A percentile compares a stretch with the other conserved stretches of the same genome.
These are phyloP conservation scores for Dasypolia templi DNA, from an alignment of 2,888 invertebrate species.

Conservation along the genomic window DNA sequence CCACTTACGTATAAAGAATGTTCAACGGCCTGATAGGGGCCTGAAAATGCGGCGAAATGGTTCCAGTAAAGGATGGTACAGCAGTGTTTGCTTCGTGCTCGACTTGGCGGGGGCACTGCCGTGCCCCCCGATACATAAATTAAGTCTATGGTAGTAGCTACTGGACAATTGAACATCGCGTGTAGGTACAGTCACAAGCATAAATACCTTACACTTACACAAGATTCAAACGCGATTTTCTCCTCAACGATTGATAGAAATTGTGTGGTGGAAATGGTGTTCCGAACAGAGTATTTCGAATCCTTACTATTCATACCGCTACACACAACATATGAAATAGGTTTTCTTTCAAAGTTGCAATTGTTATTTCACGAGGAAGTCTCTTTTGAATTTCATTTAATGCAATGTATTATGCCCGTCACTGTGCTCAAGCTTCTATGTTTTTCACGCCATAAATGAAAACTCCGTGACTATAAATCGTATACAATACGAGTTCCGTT, in stretches of 20 bases:
- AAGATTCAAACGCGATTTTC: neutral
- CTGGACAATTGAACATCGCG: slow-evolving; percentile 35
- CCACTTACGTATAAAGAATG: too few relatives aligned
- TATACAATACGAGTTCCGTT: slow-evolving; percentile 17
- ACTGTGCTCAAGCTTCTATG: neutral
- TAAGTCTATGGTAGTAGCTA: slow-evolving; percentile 15
- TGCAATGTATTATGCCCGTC: neutral
- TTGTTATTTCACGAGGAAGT: neutral
- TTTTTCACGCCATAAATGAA: slow-evolving; percentile 46
- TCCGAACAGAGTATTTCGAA: neutral
- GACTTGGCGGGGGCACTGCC: too few relatives aligned
- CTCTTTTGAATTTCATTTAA: neutral
- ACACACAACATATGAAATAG: too few relatives aligned
- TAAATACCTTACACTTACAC: too few relatives aligned
- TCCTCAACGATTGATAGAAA: neutral
- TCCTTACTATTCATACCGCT: neutral
- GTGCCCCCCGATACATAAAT: slow-evolving; percentile 36
- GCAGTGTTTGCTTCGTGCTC: too few relatives aligned
- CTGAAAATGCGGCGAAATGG: too few relatives aligned
- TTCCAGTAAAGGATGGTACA: too few relatives aligned
- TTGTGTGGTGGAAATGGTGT: neutral
- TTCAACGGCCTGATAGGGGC: too few relatives aligned
- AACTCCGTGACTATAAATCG: slow-evolving; percentile 44
- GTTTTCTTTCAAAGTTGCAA: neutral
- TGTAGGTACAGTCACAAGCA: slow-evolving; percentile 1